Evolutionary conservation across 2,113 vertebrate genomes (phyloP).

Genomic region (Prolemur simus): DNA sequence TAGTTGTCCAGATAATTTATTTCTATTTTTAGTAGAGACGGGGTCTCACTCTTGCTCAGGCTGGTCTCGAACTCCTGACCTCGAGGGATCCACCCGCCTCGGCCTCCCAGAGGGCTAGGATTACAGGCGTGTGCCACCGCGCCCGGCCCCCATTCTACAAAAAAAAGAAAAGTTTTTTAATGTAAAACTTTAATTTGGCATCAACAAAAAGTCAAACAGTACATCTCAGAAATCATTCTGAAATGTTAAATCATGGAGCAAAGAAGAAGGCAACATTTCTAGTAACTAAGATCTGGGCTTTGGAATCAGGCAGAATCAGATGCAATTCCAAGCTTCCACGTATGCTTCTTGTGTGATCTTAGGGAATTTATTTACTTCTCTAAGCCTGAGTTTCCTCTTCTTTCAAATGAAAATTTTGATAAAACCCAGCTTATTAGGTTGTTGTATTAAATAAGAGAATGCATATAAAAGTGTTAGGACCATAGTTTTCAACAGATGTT

Average conservation of each 20-base stretch:
- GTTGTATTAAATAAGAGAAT: not conserved
- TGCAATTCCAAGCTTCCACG: not conserved
- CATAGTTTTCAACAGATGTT: not conserved
- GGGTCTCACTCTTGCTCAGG: no score
- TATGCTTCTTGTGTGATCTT: not conserved
- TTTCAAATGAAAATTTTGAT: not conserved
- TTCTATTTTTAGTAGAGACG: no score
- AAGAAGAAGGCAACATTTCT: not conserved
- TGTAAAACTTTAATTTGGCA: not conserved
- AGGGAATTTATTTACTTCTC: not conserved
- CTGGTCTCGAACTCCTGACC: no score
- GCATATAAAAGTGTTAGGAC: not conserved
- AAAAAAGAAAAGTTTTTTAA: not conserved
- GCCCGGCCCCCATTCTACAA: not conserved
- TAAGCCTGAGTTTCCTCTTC: not conserved
- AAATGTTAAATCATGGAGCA: not conserved
- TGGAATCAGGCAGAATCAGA: not conserved
- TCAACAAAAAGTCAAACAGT: not conserved
- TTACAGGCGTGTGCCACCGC: no score
- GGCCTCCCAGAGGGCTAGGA: no score
- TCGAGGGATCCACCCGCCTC: no score
- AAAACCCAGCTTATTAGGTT: not conserved
- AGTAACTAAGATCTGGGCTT: not conserved
- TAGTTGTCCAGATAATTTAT: no score
- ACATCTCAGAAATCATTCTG: slow-evolving; percentile 23